Evolutionary conservation across 1,140 invertebrate species (phyloP).

Genomic region (Centruroides vittatus): DNA sequence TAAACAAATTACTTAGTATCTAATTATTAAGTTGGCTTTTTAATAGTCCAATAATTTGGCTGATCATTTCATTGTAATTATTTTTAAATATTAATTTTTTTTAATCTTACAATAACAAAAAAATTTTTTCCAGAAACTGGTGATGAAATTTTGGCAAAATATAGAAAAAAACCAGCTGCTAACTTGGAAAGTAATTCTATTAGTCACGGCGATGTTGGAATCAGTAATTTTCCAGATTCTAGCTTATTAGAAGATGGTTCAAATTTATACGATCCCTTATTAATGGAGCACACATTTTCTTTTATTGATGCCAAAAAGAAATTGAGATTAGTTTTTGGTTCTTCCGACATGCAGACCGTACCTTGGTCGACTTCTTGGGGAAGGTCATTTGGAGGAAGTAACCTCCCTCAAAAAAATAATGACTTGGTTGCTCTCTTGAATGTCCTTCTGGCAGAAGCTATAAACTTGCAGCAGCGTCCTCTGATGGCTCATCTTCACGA

Average conservation of each 20-base stretch:
- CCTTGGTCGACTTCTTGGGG: conserved; percentile 13
- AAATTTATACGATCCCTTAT: conserved; percentile 43
- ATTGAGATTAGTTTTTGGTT: conserved; percentile 76
- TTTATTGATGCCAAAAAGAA: conserved; percentile 85
- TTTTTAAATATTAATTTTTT: too few species aligned
- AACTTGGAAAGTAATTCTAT: background rate
- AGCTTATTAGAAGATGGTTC: conserved; percentile 35
- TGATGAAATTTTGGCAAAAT: conserved; percentile 91
- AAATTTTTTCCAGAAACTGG: conserved; percentile 43
- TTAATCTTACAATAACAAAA: too few species aligned
- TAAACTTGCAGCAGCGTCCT: conserved; percentile 65
- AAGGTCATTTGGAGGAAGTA: conserved; percentile 9
- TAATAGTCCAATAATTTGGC: too few species aligned
- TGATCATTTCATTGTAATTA: too few species aligned
- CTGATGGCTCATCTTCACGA: conserved; percentile 74
- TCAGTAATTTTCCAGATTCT: conserved; percentile 9
- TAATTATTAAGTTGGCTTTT: too few species aligned
- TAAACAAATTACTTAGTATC: too few species aligned
- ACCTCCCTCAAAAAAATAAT: conserved; percentile 10
- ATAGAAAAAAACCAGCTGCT: conserved; percentile 50
- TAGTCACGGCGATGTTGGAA: background rate
- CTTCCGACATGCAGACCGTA: conserved; percentile 44
- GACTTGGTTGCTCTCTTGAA: conserved; percentile 24
- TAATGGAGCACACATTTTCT: conserved; percentile 41
- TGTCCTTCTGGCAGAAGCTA: conserved; percentile 65